phyloP scores from a whole-genome alignment of 2,888 invertebrate species.

The Drosophila parthenogenetica region DNA sequence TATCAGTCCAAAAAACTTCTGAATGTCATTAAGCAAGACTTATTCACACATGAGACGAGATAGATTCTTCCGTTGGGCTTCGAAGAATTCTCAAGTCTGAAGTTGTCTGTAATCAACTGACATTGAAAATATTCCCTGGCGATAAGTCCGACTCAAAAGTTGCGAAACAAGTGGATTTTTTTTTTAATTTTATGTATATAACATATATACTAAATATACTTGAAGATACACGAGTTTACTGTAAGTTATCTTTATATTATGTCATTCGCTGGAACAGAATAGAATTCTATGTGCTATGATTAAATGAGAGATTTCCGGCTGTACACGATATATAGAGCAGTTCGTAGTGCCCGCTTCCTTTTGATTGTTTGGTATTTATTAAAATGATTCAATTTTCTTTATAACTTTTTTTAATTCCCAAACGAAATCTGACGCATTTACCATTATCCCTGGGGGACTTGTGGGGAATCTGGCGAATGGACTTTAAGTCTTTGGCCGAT shows the following conservation, averaged over 20 bases:
- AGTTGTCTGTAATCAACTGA: constrained; percentile 56
- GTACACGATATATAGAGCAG: constrained; percentile 1
- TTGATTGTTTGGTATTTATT: constrained; percentile 1
- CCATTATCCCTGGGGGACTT: constrained; percentile 15
- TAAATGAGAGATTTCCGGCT: constrained; percentile 30
- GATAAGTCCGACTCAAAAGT: constrained; percentile 45
- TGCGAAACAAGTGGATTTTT: constrained; percentile 38
- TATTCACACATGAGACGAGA: constrained; percentile 19
- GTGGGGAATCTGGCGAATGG: constrained; percentile 5
- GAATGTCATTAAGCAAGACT: constrained; percentile 49
- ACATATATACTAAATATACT: background rate
- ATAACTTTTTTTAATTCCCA: constrained; percentile 3
- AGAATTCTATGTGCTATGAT: constrained; percentile 8
- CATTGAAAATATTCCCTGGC: constrained; percentile 51
- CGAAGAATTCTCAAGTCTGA: constrained; percentile 23
- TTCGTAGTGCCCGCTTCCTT: constrained; percentile 20
- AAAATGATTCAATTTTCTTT: constrained; percentile 18
- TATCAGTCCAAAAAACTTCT: constrained; percentile 55
- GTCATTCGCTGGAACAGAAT: constrained; percentile 25
- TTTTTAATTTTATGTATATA: background rate
- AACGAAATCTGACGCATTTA: constrained; percentile 31
- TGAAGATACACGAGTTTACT: background rate
- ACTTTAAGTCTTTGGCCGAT: constrained; percentile 9
- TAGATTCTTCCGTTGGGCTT: constrained; percentile 15
- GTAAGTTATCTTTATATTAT: constrained; percentile 32